Evolutionary conservation across 2,888 invertebrate genomes (phyloP).

Genomic region (Hartigia nigra): DNA sequence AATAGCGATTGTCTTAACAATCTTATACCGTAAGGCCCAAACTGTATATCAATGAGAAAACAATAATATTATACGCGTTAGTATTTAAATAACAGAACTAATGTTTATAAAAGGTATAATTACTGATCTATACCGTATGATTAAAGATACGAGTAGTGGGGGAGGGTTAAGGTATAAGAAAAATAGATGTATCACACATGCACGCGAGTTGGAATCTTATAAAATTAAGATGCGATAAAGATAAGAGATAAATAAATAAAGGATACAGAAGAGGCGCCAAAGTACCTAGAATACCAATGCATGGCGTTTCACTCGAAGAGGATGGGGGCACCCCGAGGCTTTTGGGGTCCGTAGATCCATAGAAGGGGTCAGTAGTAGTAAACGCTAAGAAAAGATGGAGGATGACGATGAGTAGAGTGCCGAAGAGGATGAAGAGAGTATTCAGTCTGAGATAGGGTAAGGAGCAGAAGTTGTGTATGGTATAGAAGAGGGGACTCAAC

Average conservation of each 20-base stretch:
- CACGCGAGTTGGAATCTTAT: background rate
- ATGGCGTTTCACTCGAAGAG: background rate
- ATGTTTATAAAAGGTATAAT: background rate
- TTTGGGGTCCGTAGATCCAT: background rate
- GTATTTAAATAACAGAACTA: background rate
- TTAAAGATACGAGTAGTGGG: background rate
- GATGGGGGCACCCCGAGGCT: background rate
- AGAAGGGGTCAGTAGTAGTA: constrained; percentile 5
- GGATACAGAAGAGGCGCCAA: background rate
- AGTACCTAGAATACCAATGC: background rate
- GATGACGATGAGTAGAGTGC: constrained; percentile 18
- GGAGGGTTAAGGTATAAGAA: background rate
- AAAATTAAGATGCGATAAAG: background rate
- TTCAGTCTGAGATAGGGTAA: constrained; percentile 3
- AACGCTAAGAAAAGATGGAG: constrained; percentile 15
- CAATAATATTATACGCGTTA: background rate
- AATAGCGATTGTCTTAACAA: background rate
- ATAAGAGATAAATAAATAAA: background rate
- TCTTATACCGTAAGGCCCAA: background rate
- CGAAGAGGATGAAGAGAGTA: constrained; percentile 2
- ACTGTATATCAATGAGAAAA: background rate
- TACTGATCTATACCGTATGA: background rate
- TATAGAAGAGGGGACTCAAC: background rate
- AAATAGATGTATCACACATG: background rate
- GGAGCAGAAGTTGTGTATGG: constrained; percentile 19